Evolutionary conservation across 2,888 invertebrate species (phyloP), one percentile per base, ranked within the genome.

Genomic region (Leucozona laternaria): DNA sequence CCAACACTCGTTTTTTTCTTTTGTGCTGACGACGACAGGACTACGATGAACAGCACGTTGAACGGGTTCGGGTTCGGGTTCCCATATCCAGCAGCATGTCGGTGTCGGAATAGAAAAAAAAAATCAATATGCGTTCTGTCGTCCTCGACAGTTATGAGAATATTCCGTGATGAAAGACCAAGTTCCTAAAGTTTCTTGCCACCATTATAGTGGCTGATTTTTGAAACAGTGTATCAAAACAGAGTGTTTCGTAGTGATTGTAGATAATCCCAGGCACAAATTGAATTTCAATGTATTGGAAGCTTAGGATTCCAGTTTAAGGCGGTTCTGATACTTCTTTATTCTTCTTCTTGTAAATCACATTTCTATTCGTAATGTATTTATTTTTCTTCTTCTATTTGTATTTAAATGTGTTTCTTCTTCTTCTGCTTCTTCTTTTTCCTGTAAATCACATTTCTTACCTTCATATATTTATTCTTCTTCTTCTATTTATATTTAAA

Each of bases 121-220:
- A 60, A 62, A 75, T 75, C 75, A 75, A 64, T 75, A 75, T 55
- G 53, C 75, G 62, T 53, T 55, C 34, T 64, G 53, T 64, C 31
- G 53, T 53, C 62, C 40, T 57, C 60, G 34, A 17, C 72, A 62
- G 50, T 53, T 40, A 73, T 62, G 73, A 73, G 37, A 37, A 7
- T 48, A 48, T 48, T 48, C 66, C 34, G 17, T 48, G 28, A 53
- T 62, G 60, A 50, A 50, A 53, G 73, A 50, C 37, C 17, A 25
- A 20, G 50, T 62, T 62, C 37, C 28, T 73, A 45, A 45, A 45
- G 43, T 17, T 45, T 50, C 37, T 28, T 73, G 34, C 37, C 73
- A 50, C 73, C 50, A n/a, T 40, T 43, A 20, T 37, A 45, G 62
- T 15, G 15, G 17, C 8, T 62, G 62, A 5, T 10, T 43, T 37